These are phyloP conservation scores for Cavia porcellus DNA, from an alignment of 2,113 vertebrate genomes.

Conservation along the genomic window DNA sequence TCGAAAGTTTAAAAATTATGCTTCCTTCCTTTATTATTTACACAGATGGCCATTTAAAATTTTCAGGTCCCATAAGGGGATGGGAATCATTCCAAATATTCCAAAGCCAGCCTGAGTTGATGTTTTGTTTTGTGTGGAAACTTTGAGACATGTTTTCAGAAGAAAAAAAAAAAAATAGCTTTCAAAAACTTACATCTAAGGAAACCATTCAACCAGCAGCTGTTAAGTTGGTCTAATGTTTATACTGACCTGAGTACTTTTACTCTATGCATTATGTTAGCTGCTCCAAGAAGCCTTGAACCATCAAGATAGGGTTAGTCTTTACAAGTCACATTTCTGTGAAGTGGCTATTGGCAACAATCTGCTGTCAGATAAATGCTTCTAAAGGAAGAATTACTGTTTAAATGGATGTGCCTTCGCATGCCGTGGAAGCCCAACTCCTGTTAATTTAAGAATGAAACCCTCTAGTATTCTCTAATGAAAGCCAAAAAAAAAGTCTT, in stretches of 20 bases:
- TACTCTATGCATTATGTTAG: constrained; percentile 83
- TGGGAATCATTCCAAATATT: constrained; percentile 59
- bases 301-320: constrained; percentile 90
- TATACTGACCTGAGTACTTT: constrained; percentile 88
- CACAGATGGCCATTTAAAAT: neutral
- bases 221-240: constrained; percentile 88
- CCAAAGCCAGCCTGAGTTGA: constrained; percentile 72
- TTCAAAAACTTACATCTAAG: constrained; percentile 84
- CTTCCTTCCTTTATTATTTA: constrained; percentile 1
- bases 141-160: constrained; percentile 81
- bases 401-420: constrained; percentile 88
- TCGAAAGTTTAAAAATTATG: neutral
- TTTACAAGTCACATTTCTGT: constrained; percentile 91
- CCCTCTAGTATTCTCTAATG: constrained; percentile 89
- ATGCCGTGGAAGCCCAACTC: constrained; percentile 84
- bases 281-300: constrained; percentile 89
- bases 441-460: constrained; percentile 86
- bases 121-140: constrained; percentile 83
- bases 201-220: constrained; percentile 84
- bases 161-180: constrained; percentile 75
- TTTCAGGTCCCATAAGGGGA: neutral
- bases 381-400: constrained; percentile 92
- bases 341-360: constrained; percentile 90
- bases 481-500: constrained; percentile 84
- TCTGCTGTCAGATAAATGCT: constrained; percentile 91